Evolutionary conservation across 2,888 invertebrate genomes (phyloP).

Genomic region (Cynaeus angustus): DNA sequence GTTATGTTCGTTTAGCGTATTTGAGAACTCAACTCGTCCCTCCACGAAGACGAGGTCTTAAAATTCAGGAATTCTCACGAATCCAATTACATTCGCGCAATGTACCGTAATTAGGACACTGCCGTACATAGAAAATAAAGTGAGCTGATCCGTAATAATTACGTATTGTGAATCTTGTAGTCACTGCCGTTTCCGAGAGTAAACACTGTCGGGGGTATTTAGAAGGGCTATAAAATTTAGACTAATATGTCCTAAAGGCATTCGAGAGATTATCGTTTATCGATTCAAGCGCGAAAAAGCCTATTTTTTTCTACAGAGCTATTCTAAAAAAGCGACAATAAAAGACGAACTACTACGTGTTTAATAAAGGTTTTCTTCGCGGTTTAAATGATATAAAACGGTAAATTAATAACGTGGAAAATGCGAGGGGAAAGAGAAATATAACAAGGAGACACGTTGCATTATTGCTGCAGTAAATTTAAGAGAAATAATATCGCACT

Average conservation of each 20-base stretch:
- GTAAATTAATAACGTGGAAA: constrained; percentile 30
- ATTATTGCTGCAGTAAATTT: constrained; percentile 38
- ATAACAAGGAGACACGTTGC: constrained; percentile 9
- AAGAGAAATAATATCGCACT: constrained; percentile 34
- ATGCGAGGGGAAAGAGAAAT: constrained; percentile 15
- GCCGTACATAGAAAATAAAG: constrained; percentile 54
- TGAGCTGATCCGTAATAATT: constrained; percentile 55
- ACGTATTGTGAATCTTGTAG: constrained; percentile 52
- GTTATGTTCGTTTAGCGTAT: constrained; percentile 49
- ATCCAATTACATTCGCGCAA: constrained; percentile 56
- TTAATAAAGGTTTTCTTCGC: constrained; percentile 18
- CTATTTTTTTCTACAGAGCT: too few relatives aligned
- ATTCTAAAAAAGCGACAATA: not conserved
- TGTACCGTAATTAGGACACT: constrained; percentile 55
- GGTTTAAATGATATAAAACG: constrained; percentile 24
- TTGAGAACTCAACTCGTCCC: constrained; percentile 44
- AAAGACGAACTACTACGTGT: not conserved
- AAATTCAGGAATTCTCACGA: constrained; percentile 57
- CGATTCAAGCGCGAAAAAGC: not conserved
- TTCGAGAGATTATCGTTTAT: not conserved
- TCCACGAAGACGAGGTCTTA: constrained; percentile 45
- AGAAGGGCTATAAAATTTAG: constrained; percentile 21
- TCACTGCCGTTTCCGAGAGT: constrained; percentile 50
- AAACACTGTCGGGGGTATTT: too few relatives aligned
- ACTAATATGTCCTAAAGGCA: constrained; percentile 28